phyloP scores from a whole-genome alignment of 2,888 invertebrate species.

The Cyclophora albipunctata region DNA sequence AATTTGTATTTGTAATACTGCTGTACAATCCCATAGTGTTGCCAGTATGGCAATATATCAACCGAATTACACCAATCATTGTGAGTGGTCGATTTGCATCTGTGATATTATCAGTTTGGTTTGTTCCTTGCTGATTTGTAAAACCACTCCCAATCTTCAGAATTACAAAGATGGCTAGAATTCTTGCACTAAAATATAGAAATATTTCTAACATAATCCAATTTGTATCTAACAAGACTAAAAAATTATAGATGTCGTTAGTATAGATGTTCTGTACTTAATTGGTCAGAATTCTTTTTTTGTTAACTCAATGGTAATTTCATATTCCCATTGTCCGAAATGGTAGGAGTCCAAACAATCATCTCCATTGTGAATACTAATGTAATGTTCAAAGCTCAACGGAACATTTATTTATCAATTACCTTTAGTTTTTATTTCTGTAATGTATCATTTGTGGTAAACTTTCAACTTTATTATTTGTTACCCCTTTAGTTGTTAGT shows the following conservation, averaged over 20 bases:
- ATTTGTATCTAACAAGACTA: no score
- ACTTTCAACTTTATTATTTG: conserved; percentile 58
- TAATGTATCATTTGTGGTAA: conserved; percentile 25
- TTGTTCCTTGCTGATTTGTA: conserved; percentile 47
- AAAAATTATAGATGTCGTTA: no score
- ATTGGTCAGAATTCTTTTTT: no score
- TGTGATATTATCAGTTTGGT: conserved; percentile 67
- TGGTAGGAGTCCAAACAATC: no score
- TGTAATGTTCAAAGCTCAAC: conserved; percentile 30
- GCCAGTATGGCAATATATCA: conserved; percentile 14
- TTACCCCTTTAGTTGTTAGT: conserved; percentile 51
- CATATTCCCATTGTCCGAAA: no score
- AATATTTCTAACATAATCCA: no score
- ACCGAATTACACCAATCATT: conserved; percentile 1
- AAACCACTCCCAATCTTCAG: conserved; percentile 33
- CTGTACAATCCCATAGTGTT: conserved; percentile 21
- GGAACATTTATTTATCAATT: conserved; percentile 29
- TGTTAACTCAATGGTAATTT: no score
- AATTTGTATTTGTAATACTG: not conserved
- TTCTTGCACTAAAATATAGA: no score
- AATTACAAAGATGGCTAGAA: no score
- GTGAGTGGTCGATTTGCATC: conserved; percentile 51
- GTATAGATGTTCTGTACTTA: no score
- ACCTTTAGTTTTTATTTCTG: conserved; percentile 26
- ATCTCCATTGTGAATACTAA: conserved; percentile 20